phyloP scores from a whole-genome alignment of 2,113 vertebrate species.

The Siniperca chuatsi region DNA sequence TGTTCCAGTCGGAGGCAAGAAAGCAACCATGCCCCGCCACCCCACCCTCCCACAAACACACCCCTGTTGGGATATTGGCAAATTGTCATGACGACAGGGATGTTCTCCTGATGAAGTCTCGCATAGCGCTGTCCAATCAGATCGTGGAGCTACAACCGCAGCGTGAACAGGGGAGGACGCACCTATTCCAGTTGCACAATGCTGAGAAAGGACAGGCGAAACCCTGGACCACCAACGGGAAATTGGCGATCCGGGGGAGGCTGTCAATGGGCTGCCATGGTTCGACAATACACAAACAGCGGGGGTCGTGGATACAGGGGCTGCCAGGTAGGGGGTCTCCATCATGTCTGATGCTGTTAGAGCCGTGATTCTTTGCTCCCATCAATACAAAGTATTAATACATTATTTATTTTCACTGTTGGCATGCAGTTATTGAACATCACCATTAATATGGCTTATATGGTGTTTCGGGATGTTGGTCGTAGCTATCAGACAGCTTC shows the following conservation, averaged over 20 bases:
- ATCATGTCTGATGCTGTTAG: slow-evolving; percentile 69
- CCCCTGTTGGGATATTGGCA: slow-evolving; percentile 87
- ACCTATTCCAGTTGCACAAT: slow-evolving; percentile 97
- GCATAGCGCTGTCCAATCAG: slow-evolving; percentile 97
- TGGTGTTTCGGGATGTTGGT: slow-evolving; percentile 30
- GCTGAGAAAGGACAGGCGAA: slow-evolving; percentile 92
- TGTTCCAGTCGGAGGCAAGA: slow-evolving; percentile 84
- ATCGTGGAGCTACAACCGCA: slow-evolving; percentile 97
- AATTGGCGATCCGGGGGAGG: slow-evolving; percentile 88
- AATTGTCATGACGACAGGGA: slow-evolving; percentile 99
- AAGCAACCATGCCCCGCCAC: slow-evolving; percentile 67
- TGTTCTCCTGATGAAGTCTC: slow-evolving; percentile 98
- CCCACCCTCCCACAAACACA: slow-evolving; percentile 77
- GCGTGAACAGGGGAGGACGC: slow-evolving; percentile 97
- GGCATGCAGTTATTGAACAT: slow-evolving; percentile 30
- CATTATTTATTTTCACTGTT: slow-evolving; percentile 57
- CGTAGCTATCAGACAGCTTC: slow-evolving; percentile 38
- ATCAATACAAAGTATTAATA: slow-evolving; percentile 70
- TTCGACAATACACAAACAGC: slow-evolving; percentile 89
- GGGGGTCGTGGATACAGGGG: slow-evolving; percentile 88
- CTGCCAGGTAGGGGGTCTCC: slow-evolving; percentile 91
- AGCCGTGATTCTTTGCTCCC: slow-evolving; percentile 68
- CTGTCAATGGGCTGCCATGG: slow-evolving; percentile 89
- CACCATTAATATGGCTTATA: slow-evolving; percentile 9
- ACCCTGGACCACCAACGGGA: slow-evolving; percentile 93